phyloP scores from a whole-genome alignment of 2,113 vertebrate species.

The Pantherophis guttatus region DNA sequence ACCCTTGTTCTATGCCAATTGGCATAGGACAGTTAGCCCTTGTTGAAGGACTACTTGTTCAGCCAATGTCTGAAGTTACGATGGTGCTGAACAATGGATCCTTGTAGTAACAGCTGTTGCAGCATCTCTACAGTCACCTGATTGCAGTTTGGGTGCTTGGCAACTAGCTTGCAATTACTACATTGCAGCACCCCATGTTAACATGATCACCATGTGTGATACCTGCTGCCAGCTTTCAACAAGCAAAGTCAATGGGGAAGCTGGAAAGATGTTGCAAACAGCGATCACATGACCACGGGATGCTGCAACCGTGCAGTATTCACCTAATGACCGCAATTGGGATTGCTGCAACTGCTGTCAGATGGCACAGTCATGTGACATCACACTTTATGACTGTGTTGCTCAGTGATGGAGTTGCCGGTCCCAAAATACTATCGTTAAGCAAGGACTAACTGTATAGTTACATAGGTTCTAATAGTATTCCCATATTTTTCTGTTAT shows the following conservation, averaged over 20 bases:
- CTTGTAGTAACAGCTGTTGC: neutral
- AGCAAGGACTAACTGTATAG: neutral
- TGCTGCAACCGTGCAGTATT: neutral
- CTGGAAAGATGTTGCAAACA: neutral
- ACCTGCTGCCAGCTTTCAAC: neutral
- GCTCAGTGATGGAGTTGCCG: neutral
- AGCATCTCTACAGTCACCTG: neutral
- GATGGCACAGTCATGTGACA: neutral
- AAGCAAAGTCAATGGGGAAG: neutral
- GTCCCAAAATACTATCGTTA: neutral
- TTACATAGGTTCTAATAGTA: neutral
- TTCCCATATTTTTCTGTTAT: neutral
- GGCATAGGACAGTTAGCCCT: neutral
- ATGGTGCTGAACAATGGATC: neutral
- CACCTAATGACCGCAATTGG: neutral
- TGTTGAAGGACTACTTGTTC: neutral
- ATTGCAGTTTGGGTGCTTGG: neutral
- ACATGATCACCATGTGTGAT: neutral
- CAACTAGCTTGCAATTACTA: neutral
- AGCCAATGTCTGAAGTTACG: neutral
- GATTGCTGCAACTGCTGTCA: neutral
- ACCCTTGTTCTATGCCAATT: neutral
- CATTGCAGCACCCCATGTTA: neutral
- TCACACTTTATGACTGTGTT: neutral
- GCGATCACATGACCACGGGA: neutral